Conservation (phyloP, 2,113 vertebrate genomes). For the Cranoglanis bouderius region DNA sequence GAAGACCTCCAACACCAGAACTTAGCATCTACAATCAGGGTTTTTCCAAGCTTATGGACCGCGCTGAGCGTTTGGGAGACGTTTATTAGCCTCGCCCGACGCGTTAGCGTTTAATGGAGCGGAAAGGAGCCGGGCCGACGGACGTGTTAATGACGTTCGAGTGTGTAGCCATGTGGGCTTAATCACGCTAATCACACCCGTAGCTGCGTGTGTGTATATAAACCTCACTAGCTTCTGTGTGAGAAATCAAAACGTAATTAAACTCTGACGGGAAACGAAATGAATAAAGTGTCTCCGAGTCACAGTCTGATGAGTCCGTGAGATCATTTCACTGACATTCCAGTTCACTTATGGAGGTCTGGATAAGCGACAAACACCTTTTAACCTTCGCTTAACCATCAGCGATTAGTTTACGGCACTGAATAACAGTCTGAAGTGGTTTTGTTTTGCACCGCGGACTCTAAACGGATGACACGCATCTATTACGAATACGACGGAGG, state of each 20-base stretch:
- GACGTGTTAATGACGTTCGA: conserved; percentile 39
- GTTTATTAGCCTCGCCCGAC: conserved; percentile 23
- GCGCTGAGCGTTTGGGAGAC: background rate
- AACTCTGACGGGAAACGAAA: background rate
- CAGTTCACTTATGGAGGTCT: no score
- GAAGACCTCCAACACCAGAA: background rate
- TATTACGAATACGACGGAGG: no score
- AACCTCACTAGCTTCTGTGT: background rate
- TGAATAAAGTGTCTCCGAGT: no score
- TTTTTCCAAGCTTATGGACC: background rate
- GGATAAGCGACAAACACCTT: no score
- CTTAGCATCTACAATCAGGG: background rate
- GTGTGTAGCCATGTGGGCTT: conserved; percentile 13
- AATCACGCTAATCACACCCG: conserved; percentile 20
- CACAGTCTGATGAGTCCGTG: no score
- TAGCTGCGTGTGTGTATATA: background rate
- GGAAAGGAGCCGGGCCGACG: background rate
- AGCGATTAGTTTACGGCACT: no score
- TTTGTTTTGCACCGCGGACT: no score
- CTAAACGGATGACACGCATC: no score
- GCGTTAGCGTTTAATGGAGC: conserved; percentile 2
- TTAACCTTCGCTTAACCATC: no score
- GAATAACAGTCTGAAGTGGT: no score
- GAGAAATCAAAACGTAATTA: background rate
- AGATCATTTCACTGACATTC: no score